These are phyloP conservation scores for Sitophilus oryzae DNA, from an alignment of 1,140 invertebrate genomes.

Conservation along the genomic window DNA sequence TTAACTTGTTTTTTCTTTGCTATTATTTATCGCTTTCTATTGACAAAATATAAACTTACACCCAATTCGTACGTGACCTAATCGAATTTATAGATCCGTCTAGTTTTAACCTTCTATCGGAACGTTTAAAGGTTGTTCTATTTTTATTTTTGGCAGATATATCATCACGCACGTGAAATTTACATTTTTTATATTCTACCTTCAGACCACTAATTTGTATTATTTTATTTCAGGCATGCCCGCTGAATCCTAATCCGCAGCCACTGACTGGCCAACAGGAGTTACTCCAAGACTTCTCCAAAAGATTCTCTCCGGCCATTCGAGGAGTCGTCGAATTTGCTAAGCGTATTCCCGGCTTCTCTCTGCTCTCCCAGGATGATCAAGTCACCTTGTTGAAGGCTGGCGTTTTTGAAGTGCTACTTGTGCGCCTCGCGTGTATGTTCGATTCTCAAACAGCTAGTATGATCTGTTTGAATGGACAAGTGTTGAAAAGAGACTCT, in stretches of 20 bases:
- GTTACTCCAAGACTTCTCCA: slow-evolving; percentile 79
- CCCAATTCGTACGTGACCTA: slow-evolving; percentile 15
- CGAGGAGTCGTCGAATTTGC: slow-evolving; percentile 96
- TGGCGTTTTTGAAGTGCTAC: slow-evolving; percentile 88
- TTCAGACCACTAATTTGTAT: neutral
- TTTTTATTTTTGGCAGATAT: slow-evolving; percentile 18
- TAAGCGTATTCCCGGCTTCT: slow-evolving; percentile 94
- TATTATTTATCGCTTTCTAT: neutral
- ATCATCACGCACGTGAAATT: neutral
- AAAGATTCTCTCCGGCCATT: slow-evolving; percentile 91
- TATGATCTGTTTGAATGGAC: slow-evolving; percentile 89
- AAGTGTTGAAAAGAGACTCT: slow-evolving; percentile 82
- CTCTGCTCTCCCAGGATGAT: slow-evolving; percentile 89
- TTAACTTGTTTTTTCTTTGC: neutral
- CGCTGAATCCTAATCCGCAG: slow-evolving; percentile 87
- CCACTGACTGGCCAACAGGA: slow-evolving; percentile 72
- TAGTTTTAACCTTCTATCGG: slow-evolving; percentile 14
- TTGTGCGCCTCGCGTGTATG: slow-evolving; percentile 90
- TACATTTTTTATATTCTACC: neutral
- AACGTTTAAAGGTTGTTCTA: slow-evolving; percentile 19
- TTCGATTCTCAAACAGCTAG: slow-evolving; percentile 84
- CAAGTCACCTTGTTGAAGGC: slow-evolving; percentile 95
- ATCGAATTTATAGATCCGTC: slow-evolving; percentile 8
- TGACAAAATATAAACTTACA: neutral
- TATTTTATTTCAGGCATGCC: slow-evolving; percentile 76